Evolutionary conservation across 2,888 invertebrate genomes (phyloP).

Genomic region (Galerucella pusilla): DNA sequence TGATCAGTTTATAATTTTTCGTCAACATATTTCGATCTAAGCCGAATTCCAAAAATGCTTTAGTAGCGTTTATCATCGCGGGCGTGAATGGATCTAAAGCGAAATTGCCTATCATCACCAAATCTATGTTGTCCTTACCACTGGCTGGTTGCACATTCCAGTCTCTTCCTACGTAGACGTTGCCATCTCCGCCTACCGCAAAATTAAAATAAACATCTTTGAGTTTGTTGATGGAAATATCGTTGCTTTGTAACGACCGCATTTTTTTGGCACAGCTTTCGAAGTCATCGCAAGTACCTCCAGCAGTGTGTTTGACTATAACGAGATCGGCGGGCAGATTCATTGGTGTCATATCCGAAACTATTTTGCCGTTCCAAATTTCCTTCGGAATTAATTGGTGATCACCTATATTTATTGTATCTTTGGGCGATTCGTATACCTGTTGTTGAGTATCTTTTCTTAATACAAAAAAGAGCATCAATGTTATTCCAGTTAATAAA

Average conservation of each 20-base stretch:
- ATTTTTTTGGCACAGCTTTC: constrained; percentile 66
- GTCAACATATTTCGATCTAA: constrained; percentile 62
- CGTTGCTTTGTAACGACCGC: constrained; percentile 65
- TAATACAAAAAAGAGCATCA: not conserved
- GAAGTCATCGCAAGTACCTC: constrained; percentile 63
- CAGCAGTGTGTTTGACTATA: constrained; percentile 68
- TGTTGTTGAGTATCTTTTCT: not conserved
- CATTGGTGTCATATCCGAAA: not conserved
- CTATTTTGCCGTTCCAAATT: constrained; percentile 10
- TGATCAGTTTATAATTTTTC: constrained; percentile 65
- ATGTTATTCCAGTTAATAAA: not conserved
- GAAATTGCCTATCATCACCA: constrained; percentile 48
- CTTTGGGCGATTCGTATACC: not conserved
- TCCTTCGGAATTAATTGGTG: not conserved
- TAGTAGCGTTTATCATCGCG: constrained; percentile 64
- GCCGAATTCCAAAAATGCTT: constrained; percentile 64
- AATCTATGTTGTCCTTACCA: constrained; percentile 42
- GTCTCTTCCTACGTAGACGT: constrained; percentile 76
- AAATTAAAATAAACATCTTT: constrained; percentile 67
- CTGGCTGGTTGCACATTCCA: constrained; percentile 55
- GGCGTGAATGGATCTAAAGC: constrained; percentile 51
- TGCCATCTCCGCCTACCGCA: constrained; percentile 78
- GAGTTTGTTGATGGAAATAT: constrained; percentile 51
- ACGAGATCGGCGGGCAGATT: constrained; percentile 52
- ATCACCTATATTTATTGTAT: not conserved